Conservation (phyloP, 2,888 invertebrate genomes). For the Catocala sponsa region DNA sequence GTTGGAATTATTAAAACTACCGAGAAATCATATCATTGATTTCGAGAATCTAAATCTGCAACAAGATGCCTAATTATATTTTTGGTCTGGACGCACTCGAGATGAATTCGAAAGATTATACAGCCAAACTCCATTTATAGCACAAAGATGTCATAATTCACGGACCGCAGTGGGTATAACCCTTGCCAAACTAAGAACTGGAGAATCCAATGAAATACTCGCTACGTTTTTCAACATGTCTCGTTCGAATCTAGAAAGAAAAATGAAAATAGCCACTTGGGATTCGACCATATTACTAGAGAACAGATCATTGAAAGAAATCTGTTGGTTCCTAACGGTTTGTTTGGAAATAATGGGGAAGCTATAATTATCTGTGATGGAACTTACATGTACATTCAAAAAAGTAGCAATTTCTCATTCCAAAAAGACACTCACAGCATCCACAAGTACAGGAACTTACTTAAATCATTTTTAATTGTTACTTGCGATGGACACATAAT, state of each 20-base stretch:
- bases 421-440: slow-evolving; percentile 16
- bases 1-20: not conserved
- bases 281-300: slow-evolving; percentile 1
- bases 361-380: not conserved
- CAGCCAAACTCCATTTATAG: too few relatives aligned
- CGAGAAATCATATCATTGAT: not conserved
- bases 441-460: slow-evolving; percentile 18
- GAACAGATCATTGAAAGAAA: slow-evolving; percentile 1
- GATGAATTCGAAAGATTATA: too few relatives aligned
- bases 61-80: not conserved
- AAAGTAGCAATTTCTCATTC: slow-evolving; percentile 17
- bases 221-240: too few relatives aligned
- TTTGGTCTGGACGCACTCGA: too few relatives aligned
- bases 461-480: slow-evolving; percentile 19
- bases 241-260: too few relatives aligned
- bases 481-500: slow-evolving; percentile 17
- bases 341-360: too few relatives aligned
- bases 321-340: too few relatives aligned
- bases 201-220: too few relatives aligned
- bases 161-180: too few relatives aligned
- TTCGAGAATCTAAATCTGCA: not conserved
- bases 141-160: too few relatives aligned
- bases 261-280: not conserved
- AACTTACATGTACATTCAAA: slow-evolving; percentile 22
- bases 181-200: too few relatives aligned